These are phyloP conservation scores for Brenthis daphne DNA, from an alignment of 2,888 invertebrate genomes.

Conservation along the genomic window DNA sequence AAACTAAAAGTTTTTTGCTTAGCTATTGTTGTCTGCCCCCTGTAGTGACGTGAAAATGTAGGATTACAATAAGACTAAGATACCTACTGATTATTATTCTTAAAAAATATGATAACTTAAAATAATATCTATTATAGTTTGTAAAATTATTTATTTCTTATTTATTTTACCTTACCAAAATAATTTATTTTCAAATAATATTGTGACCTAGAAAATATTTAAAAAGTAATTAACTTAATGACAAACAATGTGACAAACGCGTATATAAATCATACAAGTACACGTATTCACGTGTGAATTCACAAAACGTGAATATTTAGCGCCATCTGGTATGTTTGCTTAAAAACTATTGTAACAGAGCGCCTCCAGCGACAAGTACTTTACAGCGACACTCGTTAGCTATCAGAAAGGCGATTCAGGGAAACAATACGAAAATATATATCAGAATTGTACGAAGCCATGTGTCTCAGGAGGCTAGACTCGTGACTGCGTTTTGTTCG, in stretches of 20 bases:
- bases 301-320: neutral
- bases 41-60: too few species aligned
- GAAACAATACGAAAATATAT: slow-evolving; percentile 5
- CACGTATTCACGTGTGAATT: neutral
- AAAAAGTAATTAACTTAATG: slow-evolving; percentile 7
- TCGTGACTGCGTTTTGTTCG: slow-evolving; percentile 5
- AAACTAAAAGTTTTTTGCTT: too few species aligned
- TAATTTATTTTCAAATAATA: too few species aligned
- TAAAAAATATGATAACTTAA: too few species aligned
- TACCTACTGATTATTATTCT: too few species aligned
- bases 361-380: slow-evolving; percentile 19
- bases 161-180: too few species aligned
- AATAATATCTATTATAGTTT: too few species aligned
- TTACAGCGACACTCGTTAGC: neutral
- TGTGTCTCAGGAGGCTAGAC: slow-evolving; percentile 15
- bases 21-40: too few species aligned
- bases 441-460: too few species aligned
- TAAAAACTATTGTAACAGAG: slow-evolving; percentile 20
- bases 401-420: neutral
- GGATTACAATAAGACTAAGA: too few species aligned
- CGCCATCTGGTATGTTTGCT: slow-evolving; percentile 34
- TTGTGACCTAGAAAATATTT: too few species aligned
- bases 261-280: neutral
- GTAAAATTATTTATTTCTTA: too few species aligned
- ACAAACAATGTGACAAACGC: slow-evolving; percentile 2